Base-by-base conservation (phyloP, 2,797 vertebrate species). In the Apogon talboti region DNA sequence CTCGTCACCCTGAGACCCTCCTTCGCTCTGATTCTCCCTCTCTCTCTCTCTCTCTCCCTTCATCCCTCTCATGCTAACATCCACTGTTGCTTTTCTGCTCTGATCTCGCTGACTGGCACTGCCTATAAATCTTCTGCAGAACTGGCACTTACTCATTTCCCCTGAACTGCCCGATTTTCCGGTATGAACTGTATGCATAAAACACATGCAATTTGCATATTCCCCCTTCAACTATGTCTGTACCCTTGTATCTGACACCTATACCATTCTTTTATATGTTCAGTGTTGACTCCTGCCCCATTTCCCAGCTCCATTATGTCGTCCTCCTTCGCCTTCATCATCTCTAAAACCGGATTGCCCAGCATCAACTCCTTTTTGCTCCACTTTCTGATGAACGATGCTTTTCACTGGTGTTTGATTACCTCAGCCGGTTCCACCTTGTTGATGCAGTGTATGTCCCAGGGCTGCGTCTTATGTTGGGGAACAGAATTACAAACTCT, bases 391-490 rank as follows among this genome's bases (percentile, higher is more conserved):
- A 81, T 60, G 53, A 67, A 75, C 57, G 8, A 55, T 18, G 7
- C 15, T 37, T 61, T 57, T 80, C 4, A 66, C 42, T 30, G 38
- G 13, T 0, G 1, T 83, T 75, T 81, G 47, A 83, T 84, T 38
- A 49, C 59, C 33, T 68, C 52, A 56, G 44, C 46, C 49, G 52
- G 5, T 76, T n/a, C 7, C 35, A 60, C 7, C 7, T 11, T 48
- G 12, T 18, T 37, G 18, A 16, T 55, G 14, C 11, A 15, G 10
- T 37, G 21, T 43, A 10, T 45, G 8, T 38, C 43, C 10, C 49
- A 19, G 33, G 51, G 50, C 10, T 58, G 21, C 54, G 46, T 51
- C 14, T 28, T 59, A 0, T 48, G 12, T 18, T 47, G 54, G 35
- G 64, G 18, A 71, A 13, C 21, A 52, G 16, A 45, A 14, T 12